Base-by-base conservation (phyloP, 2,797 vertebrate genomes). In the Danio albolineatus region DNA sequence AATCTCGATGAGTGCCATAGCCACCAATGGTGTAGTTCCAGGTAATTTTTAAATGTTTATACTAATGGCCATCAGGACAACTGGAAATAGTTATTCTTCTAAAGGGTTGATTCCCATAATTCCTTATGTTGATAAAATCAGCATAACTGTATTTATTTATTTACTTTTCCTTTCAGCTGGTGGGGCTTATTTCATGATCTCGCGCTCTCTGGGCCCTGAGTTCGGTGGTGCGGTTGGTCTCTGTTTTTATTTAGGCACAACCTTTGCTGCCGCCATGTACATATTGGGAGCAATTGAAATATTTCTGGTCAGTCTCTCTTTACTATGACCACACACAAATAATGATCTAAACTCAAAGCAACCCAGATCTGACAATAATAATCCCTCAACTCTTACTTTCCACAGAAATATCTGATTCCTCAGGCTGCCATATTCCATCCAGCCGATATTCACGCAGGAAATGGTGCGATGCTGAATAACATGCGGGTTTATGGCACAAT, bases 1-100 rank as follows among this genome's bases (percentile, higher is more conserved):
- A 85, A 99, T 99, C 93, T 99, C 98, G 51, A 99, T 99, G 98
- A 99, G 98, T 76, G 98, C 98, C 82, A 99, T 99, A 66, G 98
- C 98, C 71, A 99, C 98, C 17, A 99, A 99, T 4, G 98, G 98
- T 36, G 98, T 99, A 60, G 98, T 99, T 86, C 98, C 98, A 93
- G 98, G 98, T 98, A 92, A 91, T 75, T 81, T 36, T 14, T 14
- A 6, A 19, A 19, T 67, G 5, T 69, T 41, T 46, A 44, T 53
- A 56, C 10, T 53, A 28, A 28, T 3, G 28, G 28, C 3, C 3
- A 28, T 3, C 28, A 28, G 28, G 28, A 28, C 28, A 28, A 28
- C 28, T 28, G 28, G 28, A 28, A 28, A 28, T 28, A 28, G 28
- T 28, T 28, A 28, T 28, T 28, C 28, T 28, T 28, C 28, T 28